Evolutionary conservation across 2,113 vertebrate genomes (phyloP).

Genomic region (Eulacestoma nigropectus): DNA sequence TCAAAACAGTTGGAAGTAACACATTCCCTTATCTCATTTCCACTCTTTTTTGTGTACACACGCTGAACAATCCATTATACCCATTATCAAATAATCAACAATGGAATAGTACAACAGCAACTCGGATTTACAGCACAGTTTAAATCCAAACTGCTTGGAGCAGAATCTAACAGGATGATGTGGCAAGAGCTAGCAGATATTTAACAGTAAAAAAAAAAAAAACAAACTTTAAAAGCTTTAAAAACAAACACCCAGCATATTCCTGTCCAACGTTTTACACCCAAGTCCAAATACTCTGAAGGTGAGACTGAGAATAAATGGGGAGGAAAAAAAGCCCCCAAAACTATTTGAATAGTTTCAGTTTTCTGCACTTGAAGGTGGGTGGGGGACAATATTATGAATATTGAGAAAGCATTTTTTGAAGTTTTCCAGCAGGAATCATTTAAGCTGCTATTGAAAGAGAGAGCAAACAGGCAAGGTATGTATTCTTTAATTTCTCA

Average conservation of each 20-base stretch:
- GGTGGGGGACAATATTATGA: neutral
- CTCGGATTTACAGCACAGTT: neutral
- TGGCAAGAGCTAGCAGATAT: neutral
- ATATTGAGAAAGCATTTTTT: neutral
- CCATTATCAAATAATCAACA: neutral
- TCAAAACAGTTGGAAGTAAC: neutral
- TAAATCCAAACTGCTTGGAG: neutral
- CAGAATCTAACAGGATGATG: neutral
- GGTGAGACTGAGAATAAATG: neutral
- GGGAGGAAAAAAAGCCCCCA: accelerated
- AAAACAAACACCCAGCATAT: neutral
- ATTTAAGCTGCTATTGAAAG: neutral
- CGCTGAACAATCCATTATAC: neutral
- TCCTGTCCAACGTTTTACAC: neutral
- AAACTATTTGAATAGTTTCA: neutral
- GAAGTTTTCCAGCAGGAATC: neutral
- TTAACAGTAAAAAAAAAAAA: neutral
- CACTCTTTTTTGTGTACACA: neutral
- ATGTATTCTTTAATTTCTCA: neutral
- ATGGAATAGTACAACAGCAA: neutral
- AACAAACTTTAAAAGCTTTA: neutral
- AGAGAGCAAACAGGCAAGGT: neutral
- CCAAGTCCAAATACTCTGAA: neutral
- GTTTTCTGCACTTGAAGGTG: accelerated
- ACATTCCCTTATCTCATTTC: neutral